Evolutionary conservation across 2,888 invertebrate genomes (phyloP).

Genomic region (Spatulosminthurus flaviceps): DNA sequence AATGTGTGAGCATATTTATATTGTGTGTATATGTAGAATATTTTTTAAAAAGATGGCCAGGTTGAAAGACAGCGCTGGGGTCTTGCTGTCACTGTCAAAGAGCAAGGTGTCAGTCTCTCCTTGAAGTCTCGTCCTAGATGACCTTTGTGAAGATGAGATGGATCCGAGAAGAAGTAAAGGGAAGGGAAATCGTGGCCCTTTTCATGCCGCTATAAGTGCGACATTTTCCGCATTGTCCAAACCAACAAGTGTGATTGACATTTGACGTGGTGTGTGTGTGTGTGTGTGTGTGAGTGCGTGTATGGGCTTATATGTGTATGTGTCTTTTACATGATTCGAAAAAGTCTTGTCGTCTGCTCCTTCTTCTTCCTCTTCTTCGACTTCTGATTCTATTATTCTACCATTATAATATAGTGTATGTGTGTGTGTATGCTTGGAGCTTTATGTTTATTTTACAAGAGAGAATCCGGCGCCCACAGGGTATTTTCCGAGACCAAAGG

Average conservation of each 20-base stretch:
- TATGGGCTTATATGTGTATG: slow-evolving; percentile 24
- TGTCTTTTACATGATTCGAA: background rate
- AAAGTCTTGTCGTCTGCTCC: background rate
- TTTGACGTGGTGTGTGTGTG: slow-evolving; percentile 40
- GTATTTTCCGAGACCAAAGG: slow-evolving; percentile 25
- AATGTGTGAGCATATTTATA: background rate
- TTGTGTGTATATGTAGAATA: background rate
- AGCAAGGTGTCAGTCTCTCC: slow-evolving; percentile 43
- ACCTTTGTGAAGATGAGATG: slow-evolving; percentile 22
- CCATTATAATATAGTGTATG: background rate
- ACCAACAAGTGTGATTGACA: slow-evolving; percentile 53
- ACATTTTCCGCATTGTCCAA: slow-evolving; percentile 51
- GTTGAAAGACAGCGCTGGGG: slow-evolving; percentile 43
- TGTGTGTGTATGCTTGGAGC: background rate
- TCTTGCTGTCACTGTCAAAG: slow-evolving; percentile 44
- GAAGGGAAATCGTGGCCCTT: slow-evolving; percentile 20
- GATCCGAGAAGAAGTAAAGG: background rate
- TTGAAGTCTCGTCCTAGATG: slow-evolving; percentile 40
- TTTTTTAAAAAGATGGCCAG: slow-evolving; percentile 38
- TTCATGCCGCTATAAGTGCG: slow-evolving; percentile 44
- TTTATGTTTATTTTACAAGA: slow-evolving; percentile 9
- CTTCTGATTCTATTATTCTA: slow-evolving; percentile 9
- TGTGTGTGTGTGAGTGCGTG: slow-evolving; percentile 21
- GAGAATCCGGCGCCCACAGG: slow-evolving; percentile 33
- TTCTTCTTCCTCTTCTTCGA: slow-evolving; percentile 1